phyloP scores from a whole-genome alignment of 2,797 vertebrate genomes.

The Sebastes reedi region DNA sequence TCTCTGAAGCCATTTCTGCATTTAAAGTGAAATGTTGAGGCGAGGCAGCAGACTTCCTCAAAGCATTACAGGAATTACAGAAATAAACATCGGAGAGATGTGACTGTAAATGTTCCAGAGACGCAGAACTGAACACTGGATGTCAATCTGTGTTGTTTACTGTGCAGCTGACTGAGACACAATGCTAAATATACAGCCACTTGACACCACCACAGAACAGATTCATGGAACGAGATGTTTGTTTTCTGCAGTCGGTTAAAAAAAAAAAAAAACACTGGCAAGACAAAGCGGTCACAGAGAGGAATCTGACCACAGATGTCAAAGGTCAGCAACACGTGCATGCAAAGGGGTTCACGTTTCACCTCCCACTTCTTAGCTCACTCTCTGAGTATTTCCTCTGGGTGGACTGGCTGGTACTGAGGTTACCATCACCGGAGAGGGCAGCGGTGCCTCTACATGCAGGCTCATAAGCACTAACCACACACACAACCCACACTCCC shows the following conservation, averaged over 20 bases:
- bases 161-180: constrained; percentile 23
- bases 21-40: constrained; percentile 14
- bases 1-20: constrained; percentile 3
- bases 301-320: constrained; percentile 12
- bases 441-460: not conserved
- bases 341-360: constrained; percentile 45
- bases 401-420: constrained; percentile 14
- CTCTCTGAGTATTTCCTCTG: constrained; percentile 44
- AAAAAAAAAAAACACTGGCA: not conserved
- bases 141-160: constrained; percentile 42
- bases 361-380: constrained; percentile 36
- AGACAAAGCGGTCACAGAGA: constrained; percentile 1
- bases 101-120: not conserved
- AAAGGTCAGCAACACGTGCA: constrained; percentile 44
- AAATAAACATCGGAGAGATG: constrained; percentile 21
- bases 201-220: constrained; percentile 20
- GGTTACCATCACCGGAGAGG: constrained; percentile 35
- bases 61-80: constrained; percentile 9
- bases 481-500: not conserved
- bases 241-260: not conserved
- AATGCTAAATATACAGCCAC: constrained; percentile 7
- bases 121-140: constrained; percentile 4
- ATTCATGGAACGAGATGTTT: constrained; percentile 15
- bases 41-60: constrained; percentile 17
- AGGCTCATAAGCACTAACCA: constrained; percentile 21